A percentile compares a stretch with the other conserved stretches of the same genome.
These are phyloP conservation scores for Agrotis clavis DNA, from an alignment of 2,888 invertebrate species.

Conservation along the genomic window DNA sequence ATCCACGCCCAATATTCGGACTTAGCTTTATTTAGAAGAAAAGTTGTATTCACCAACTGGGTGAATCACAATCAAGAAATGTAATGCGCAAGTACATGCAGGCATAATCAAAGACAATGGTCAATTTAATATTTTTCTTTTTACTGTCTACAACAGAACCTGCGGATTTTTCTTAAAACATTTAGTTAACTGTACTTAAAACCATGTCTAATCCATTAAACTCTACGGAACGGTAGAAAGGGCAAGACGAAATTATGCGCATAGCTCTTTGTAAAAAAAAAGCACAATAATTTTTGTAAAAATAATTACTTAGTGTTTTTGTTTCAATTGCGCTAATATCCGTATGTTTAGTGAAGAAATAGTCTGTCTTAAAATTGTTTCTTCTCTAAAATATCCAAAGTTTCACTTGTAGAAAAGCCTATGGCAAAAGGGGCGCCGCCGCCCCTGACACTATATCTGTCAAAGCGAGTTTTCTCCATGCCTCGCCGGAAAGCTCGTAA, in stretches of 20 bases:
- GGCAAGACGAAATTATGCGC: conserved; percentile 44
- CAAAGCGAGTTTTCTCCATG: too few relatives aligned
- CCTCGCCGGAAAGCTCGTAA: too few relatives aligned
- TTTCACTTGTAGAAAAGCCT: neutral
- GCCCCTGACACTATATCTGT: too few relatives aligned
- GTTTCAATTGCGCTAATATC: too few relatives aligned
- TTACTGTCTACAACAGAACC: conserved; percentile 1
- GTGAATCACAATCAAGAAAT: neutral
- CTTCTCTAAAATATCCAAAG: neutral
- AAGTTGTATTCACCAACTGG: neutral
- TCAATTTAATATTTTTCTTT: neutral
- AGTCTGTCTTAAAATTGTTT: too few relatives aligned
- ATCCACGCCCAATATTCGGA: too few relatives aligned
- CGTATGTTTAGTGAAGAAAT: too few relatives aligned
- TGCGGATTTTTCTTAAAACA: neutral
- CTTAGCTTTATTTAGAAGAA: too few relatives aligned
- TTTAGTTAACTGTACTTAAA: conserved; percentile 45
- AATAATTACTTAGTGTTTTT: neutral
- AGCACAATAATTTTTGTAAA: neutral
- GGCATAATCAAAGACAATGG: neutral
- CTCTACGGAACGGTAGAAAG: conserved; percentile 60
- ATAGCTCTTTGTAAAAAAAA: neutral
- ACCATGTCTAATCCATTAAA: conserved; percentile 56
- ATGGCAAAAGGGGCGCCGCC: neutral
- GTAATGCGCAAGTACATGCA: neutral